phyloP scores from a whole-genome alignment of 2,888 invertebrate species.

The Patella depressa region DNA sequence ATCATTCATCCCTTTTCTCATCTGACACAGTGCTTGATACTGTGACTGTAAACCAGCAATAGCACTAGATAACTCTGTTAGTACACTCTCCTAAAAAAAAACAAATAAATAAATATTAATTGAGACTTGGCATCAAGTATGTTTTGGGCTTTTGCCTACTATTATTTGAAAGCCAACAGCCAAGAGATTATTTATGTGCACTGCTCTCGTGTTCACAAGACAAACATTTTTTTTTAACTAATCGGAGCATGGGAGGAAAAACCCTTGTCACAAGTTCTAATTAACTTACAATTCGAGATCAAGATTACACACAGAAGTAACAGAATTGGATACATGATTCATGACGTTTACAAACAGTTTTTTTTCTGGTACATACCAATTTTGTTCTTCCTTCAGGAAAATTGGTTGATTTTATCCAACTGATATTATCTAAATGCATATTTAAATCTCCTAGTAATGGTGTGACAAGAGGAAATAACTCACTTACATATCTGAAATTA shows the following conservation, averaged over 20 bases:
- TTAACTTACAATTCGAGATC: too few species aligned
- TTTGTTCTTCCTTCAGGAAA: constrained; percentile 42
- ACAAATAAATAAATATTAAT: too few species aligned
- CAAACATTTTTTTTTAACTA: too few species aligned
- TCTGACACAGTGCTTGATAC: constrained; percentile 52
- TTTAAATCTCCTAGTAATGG: constrained; percentile 57
- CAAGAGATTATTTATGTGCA: too few species aligned
- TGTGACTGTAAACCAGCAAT: constrained; percentile 53
- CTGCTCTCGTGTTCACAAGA: too few species aligned
- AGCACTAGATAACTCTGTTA: constrained; percentile 50
- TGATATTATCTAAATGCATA: constrained; percentile 60
- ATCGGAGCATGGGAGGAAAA: too few species aligned
- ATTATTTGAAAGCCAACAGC: too few species aligned
- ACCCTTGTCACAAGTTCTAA: too few species aligned
- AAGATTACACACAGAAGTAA: too few species aligned
- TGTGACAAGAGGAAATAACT: constrained; percentile 56
- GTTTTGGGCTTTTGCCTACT: too few species aligned
- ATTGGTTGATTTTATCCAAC: constrained; percentile 53
- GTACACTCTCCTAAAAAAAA: constrained; percentile 48
- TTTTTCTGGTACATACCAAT: constrained; percentile 47
- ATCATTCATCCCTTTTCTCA: constrained; percentile 50
- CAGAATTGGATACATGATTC: too few species aligned
- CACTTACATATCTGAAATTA: constrained; percentile 56
- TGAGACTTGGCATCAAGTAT: too few species aligned
- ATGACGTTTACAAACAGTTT: background rate